Conservation (phyloP, 1,140 invertebrate genomes). For the Campoletis sonorensis region DNA sequence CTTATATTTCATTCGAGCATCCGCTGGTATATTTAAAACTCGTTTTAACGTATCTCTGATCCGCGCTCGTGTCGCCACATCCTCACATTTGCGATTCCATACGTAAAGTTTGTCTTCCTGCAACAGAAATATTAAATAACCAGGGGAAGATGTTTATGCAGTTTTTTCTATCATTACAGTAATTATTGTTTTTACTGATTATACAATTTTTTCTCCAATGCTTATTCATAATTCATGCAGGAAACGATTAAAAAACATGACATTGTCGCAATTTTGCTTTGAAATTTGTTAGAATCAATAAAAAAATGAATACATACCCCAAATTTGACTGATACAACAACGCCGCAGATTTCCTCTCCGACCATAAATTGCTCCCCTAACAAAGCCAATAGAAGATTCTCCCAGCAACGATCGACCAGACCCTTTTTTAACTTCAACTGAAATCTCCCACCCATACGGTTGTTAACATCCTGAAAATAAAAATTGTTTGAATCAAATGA, state of each 20-base stretch:
- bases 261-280: too few relatives aligned
- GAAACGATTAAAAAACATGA: too few relatives aligned
- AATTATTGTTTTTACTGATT: too few relatives aligned
- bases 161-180: too few relatives aligned
- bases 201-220: too few relatives aligned
- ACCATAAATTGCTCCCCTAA: constrained; percentile 99
- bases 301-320: constrained; percentile 79
- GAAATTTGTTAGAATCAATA: too few relatives aligned
- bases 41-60: constrained; percentile 96
- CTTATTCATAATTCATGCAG: too few relatives aligned
- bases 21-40: constrained; percentile 94
- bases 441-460: constrained; percentile 98
- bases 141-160: too few relatives aligned
- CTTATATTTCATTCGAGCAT: constrained; percentile 98
- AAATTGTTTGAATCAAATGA: constrained; percentile 20
- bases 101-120: constrained; percentile 98
- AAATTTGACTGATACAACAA: constrained; percentile 95
- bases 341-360: constrained; percentile 98
- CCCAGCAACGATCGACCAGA: constrained; percentile 97
- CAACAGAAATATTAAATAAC: too few relatives aligned
- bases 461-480: constrained; percentile 87
- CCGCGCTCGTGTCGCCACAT: constrained; percentile 89
- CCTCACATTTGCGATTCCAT: constrained; percentile 97
- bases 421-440: constrained; percentile 96
- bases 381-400: constrained; percentile 98